Evolutionary conservation across 1,140 invertebrate genomes (phyloP).

Genomic region (Drosophila saltans): DNA sequence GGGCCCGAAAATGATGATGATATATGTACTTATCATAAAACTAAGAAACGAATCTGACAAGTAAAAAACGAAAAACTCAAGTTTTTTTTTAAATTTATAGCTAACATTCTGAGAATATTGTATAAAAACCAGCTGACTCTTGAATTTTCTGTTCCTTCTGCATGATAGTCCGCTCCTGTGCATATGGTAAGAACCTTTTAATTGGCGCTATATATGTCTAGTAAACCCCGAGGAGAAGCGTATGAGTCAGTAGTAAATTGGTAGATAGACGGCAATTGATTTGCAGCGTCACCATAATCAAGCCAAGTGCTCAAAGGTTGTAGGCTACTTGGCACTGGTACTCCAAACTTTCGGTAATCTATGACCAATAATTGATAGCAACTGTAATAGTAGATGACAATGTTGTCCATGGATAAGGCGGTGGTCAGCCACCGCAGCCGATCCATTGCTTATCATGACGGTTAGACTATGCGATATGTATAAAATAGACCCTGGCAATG

Average conservation of each 20-base stretch:
- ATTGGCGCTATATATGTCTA: background rate
- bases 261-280: background rate
- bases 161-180: too few relatives aligned
- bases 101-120: too few relatives aligned
- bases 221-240: background rate
- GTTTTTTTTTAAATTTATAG: too few relatives aligned
- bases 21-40: too few relatives aligned
- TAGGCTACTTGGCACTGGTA: background rate
- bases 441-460: background rate
- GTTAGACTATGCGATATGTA: background rate
- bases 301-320: background rate
- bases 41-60: too few relatives aligned
- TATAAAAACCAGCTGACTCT: too few relatives aligned
- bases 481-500: background rate
- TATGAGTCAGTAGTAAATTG: background rate
- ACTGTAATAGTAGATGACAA: background rate
- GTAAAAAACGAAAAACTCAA: too few relatives aligned
- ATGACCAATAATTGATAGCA: conserved; percentile 3
- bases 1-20: too few relatives aligned
- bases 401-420: background rate
- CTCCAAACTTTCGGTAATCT: background rate
- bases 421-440: background rate
- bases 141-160: too few relatives aligned
- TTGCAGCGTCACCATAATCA: background rate
- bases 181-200: too few relatives aligned